Conservation (phyloP, 2,113 vertebrate genomes). For the Cinclus cinclus region DNA sequence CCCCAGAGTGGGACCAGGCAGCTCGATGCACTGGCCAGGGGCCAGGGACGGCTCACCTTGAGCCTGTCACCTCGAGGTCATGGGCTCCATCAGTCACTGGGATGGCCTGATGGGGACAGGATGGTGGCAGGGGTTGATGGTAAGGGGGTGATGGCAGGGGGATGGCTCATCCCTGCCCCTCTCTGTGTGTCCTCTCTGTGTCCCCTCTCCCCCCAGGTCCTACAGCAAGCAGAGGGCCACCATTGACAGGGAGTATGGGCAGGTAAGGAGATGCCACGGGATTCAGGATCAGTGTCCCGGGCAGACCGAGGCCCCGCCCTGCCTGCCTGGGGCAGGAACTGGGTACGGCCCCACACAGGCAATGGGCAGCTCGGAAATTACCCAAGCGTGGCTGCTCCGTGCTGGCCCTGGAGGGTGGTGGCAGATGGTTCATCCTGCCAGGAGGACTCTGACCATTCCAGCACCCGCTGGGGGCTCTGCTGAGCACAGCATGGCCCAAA, state of each 20-base stretch:
- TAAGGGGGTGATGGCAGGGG: too few species aligned
- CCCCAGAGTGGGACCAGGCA: not conserved
- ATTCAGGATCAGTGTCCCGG: fast-evolving
- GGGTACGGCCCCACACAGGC: fast-evolving
- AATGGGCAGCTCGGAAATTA: fast-evolving
- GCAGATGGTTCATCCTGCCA: not conserved
- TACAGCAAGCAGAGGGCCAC: constrained; percentile 89
- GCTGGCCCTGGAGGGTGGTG: fast-evolving
- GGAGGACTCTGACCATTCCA: fast-evolving
- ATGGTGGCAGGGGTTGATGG: not conserved
- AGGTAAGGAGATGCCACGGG: constrained; percentile 72
- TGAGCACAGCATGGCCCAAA: not conserved
- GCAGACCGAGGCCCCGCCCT: not conserved
- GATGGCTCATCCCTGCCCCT: fast-evolving
- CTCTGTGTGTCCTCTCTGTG: not conserved
- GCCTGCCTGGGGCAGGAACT: fast-evolving
- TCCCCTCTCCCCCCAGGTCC: constrained; percentile 72
- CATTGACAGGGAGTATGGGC: constrained; percentile 89
- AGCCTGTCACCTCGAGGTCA: not conserved
- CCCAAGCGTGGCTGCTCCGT: fast-evolving
- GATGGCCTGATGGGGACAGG: not conserved
- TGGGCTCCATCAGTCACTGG: not conserved
- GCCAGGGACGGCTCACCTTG: not conserved
- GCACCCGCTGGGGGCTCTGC: not conserved
- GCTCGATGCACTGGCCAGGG: not conserved